Evolutionary conservation across 2,888 invertebrate genomes (phyloP), one percentile per base, ranked within the genome.

Genomic region (Coenonympha arcania): DNA sequence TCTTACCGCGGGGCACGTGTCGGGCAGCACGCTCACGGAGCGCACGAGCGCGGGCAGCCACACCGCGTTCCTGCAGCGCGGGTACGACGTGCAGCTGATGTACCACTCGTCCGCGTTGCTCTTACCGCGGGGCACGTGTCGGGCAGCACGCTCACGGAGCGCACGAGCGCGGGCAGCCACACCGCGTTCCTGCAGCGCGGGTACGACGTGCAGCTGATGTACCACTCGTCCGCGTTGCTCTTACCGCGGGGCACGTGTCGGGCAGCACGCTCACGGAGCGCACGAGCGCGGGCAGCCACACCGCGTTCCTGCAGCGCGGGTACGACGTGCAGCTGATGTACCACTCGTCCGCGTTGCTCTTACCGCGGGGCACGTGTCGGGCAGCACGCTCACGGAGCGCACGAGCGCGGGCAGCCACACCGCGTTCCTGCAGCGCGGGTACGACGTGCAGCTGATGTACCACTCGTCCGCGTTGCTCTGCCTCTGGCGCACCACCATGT

Each of bases 321-420:
- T 84, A 97, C 4, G 90, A 91, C 52, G 89, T 77, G 71, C 98
- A 98, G 3, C 91, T 87, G 11, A 96, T 88, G 68, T 88, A 95
- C 63, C 68, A 71, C 30, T 92, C 92, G 9, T 79, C 77, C 0
- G 89, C 87, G 61, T 93, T 91, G 63, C 92, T 92, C 64, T 90
- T n/a, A n/a, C 87, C 48, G 60, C 57, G 13, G 75, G 50, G 73
- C 96, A 96, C n/a, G 82, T 79, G 31, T 92, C 89, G 6, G 91
- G 82, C 26, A 89, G 71, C 4, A 93, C 89, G 61, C 89, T 86
- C 1, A 92, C 83, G 3, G 88, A 88, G 64, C 91, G 89, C 1
- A 95, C 89, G 33, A 87, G 76, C n/a, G 86, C 80, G 0, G 95
- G 92, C 36, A 97, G 84, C 97, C 96, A 97, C 31, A 95, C 84